Conservation (phyloP, 1,140 invertebrate genomes). For the Catajapyx aquilonaris region DNA sequence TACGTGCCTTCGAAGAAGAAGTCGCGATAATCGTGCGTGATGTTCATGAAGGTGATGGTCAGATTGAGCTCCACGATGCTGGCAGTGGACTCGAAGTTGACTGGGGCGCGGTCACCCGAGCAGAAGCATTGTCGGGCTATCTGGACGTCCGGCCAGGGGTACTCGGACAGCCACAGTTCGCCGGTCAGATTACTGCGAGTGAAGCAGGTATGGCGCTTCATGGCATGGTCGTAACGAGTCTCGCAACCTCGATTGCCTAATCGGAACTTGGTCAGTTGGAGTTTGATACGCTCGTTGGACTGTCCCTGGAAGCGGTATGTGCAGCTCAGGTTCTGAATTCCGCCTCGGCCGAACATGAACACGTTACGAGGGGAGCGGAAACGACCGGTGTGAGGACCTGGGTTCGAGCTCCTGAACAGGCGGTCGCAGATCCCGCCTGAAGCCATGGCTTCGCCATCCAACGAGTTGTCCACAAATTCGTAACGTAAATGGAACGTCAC, state of each 20-base stretch:
- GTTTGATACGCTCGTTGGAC: slow-evolving; percentile 36
- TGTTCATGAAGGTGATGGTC: slow-evolving; percentile 52
- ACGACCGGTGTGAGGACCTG: slow-evolving; percentile 24
- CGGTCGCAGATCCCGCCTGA: slow-evolving; percentile 34
- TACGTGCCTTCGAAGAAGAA: slow-evolving; percentile 61
- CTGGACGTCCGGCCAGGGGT: slow-evolving; percentile 42
- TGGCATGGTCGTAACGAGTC: slow-evolving; percentile 37
- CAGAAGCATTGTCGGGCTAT: slow-evolving; percentile 51
- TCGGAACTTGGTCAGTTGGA: slow-evolving; percentile 34
- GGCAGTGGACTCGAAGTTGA: slow-evolving; percentile 37
- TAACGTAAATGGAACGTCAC: slow-evolving; percentile 53
- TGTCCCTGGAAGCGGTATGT: slow-evolving; percentile 47
- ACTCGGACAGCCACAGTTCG: slow-evolving; percentile 43
- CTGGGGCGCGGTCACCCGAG: slow-evolving; percentile 37
- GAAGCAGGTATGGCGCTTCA: slow-evolving; percentile 38
- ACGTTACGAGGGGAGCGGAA: slow-evolving; percentile 56
- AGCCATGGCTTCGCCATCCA: slow-evolving; percentile 19
- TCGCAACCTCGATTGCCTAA: slow-evolving; percentile 42
- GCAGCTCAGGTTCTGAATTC: slow-evolving; percentile 48
- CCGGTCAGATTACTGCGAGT: slow-evolving; percentile 19
- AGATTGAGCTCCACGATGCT: slow-evolving; percentile 47
- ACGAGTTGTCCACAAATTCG: slow-evolving; percentile 40
- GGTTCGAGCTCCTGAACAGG: slow-evolving; percentile 22
- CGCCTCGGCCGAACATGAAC: slow-evolving; percentile 59
- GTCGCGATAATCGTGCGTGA: slow-evolving; percentile 55